These are phyloP conservation scores for Amphiprion ocellaris DNA, from an alignment of 2,113 vertebrate species.

Conservation along the genomic window DNA sequence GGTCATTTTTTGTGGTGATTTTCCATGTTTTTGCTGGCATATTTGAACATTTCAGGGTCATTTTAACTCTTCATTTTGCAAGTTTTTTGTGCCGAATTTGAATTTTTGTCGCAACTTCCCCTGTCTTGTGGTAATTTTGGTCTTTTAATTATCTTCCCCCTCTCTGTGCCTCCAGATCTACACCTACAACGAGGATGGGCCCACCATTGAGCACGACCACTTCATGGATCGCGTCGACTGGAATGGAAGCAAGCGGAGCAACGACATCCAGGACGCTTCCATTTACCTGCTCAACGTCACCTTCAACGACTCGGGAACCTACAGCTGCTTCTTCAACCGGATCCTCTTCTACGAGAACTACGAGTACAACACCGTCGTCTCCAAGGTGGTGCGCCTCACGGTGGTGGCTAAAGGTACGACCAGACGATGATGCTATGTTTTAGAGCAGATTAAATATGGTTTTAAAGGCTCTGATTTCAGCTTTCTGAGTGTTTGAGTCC, in stretches of 20 bases:
- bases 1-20: too few relatives aligned
- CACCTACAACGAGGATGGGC: constrained; percentile 73
- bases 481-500: too few relatives aligned
- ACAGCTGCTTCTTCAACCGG: constrained; percentile 88
- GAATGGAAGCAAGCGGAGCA: constrained; percentile 87
- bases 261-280: constrained; percentile 91
- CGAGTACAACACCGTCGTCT: constrained; percentile 79
- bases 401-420: constrained; percentile 89
- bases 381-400: constrained; percentile 85
- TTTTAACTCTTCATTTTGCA: too few relatives aligned
- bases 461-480: too few relatives aligned
- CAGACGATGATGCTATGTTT: too few relatives aligned
- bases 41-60: too few relatives aligned
- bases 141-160: too few relatives aligned
- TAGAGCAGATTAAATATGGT: too few relatives aligned
- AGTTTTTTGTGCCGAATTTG: too few relatives aligned
- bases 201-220: constrained; percentile 73
- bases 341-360: constrained; percentile 84
- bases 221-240: constrained; percentile 87
- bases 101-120: too few relatives aligned
- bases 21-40: too few relatives aligned
- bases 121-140: too few relatives aligned
- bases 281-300: constrained; percentile 90
- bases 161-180: constrained; percentile 83
- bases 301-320: constrained; percentile 89